Evolutionary conservation across 1,140 invertebrate genomes (phyloP).

Genomic region (Cydia fagiglandana): DNA sequence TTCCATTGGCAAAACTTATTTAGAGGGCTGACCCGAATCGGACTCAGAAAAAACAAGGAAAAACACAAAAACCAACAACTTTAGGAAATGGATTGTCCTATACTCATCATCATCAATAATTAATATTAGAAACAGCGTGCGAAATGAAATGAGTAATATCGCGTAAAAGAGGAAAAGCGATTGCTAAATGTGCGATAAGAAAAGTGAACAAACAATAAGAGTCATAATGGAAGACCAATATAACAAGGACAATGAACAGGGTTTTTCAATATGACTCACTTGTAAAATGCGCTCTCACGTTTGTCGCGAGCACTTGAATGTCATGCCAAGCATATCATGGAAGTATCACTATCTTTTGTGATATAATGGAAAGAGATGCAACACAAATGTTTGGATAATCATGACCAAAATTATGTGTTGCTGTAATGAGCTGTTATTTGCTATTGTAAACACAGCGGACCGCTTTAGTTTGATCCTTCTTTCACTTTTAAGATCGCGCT

Average conservation of each 20-base stretch:
- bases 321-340: neutral
- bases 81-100: neutral
- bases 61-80: no score
- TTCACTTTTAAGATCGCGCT: no score
- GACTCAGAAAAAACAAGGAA: no score
- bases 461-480: no score
- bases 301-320: neutral
- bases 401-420: no score
- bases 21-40: no score
- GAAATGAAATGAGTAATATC: neutral
- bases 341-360: neutral
- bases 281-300: neutral
- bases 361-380: no score
- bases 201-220: neutral
- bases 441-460: no score
- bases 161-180: neutral
- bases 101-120: neutral
- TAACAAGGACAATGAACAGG: neutral
- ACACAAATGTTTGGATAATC: no score
- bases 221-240: neutral
- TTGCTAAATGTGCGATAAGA: constrained; percentile 1
- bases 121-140: no score
- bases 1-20: no score
- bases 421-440: no score
- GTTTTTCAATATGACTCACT: neutral